A percentile compares a stretch with the other conserved stretches of the same genome.
These are phyloP conservation scores for Paramuricea clavata DNA, from an alignment of 92 coral and sea anemone genomes.

Conservation along the genomic window DNA sequence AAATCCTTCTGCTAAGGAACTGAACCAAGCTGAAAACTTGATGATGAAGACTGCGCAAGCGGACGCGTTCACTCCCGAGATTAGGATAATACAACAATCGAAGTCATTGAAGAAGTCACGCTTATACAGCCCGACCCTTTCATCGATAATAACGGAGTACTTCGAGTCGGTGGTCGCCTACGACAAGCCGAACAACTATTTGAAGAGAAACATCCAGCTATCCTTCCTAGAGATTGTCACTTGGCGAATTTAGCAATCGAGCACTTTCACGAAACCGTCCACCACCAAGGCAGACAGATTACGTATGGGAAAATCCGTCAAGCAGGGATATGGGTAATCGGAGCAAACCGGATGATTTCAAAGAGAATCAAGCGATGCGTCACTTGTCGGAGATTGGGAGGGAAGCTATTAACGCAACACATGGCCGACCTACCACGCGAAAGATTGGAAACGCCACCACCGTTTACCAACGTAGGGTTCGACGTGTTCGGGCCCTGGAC, in stretches of 20 bases:
- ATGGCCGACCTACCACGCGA: slow-evolving; percentile 32
- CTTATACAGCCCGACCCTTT: slow-evolving; percentile 22
- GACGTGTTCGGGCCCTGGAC: slow-evolving; percentile 28
- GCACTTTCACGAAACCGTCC: slow-evolving; percentile 9
- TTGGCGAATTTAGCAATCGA: slow-evolving; percentile 5
- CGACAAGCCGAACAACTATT: background rate
- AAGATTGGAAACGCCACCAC: slow-evolving; percentile 30
- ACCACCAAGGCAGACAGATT: slow-evolving; percentile 9
- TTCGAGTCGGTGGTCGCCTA: slow-evolving; percentile 19
- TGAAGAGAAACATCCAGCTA: slow-evolving; percentile 17
- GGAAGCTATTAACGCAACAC: slow-evolving; percentile 24
- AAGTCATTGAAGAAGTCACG: slow-evolving; percentile 2
- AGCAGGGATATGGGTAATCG: slow-evolving; percentile 2
- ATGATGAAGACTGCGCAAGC: background rate
- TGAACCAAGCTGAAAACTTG: background rate
- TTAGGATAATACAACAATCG: background rate
- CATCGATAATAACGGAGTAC: background rate
- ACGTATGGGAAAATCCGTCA: slow-evolving; percentile 21
- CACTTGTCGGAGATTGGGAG: slow-evolving; percentile 14
- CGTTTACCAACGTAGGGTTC: slow-evolving; percentile 22
- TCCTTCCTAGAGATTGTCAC: background rate
- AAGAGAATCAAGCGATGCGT: slow-evolving; percentile 7
- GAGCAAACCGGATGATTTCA: slow-evolving; percentile 13
- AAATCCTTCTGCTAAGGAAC: background rate
- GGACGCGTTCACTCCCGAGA: background rate